Percentiles rank a stretch among this genome's conserved stretches.
Evolutionary conservation across 2,797 vertebrate species (phyloP).

Genomic region (Myotis vivesi): DNA sequence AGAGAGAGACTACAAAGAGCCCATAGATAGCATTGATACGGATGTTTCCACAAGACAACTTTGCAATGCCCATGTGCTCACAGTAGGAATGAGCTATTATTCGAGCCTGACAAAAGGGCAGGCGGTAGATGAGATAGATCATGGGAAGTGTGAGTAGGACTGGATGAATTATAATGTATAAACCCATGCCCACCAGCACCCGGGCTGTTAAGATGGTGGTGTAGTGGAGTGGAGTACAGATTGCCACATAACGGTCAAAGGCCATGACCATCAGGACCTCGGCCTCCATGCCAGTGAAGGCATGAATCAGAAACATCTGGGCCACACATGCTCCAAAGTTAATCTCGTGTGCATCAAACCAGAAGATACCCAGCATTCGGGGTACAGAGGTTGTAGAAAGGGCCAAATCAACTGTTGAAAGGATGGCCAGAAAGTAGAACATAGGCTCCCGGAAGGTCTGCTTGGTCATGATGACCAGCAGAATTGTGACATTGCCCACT

Average conservation of each 20-base stretch:
- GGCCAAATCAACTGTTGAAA: slow-evolving; percentile 78
- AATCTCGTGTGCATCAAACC: slow-evolving; percentile 76
- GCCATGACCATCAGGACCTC: slow-evolving; percentile 78
- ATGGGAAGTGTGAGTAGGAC: slow-evolving; percentile 67
- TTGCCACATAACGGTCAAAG: slow-evolving; percentile 75
- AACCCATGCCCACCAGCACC: slow-evolving; percentile 51
- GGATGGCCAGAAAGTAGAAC: slow-evolving; percentile 62
- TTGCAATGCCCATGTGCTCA: slow-evolving; percentile 83
- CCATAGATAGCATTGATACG: slow-evolving; percentile 80
- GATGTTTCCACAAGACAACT: slow-evolving; percentile 80
- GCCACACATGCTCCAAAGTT: slow-evolving; percentile 76
- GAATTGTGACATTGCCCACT: slow-evolving; percentile 50
- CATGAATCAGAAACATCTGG: slow-evolving; percentile 72
- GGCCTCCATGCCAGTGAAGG: slow-evolving; percentile 72
- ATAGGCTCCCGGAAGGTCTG: slow-evolving; percentile 58
- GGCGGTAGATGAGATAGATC: slow-evolving; percentile 74
- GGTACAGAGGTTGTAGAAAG: slow-evolving; percentile 82
- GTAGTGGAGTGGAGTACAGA: slow-evolving; percentile 52
- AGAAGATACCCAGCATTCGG: slow-evolving; percentile 81
- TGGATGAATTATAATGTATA: slow-evolving; percentile 68
- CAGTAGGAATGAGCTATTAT: slow-evolving; percentile 81
- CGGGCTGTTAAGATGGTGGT: slow-evolving; percentile 45
- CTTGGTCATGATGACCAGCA: slow-evolving; percentile 62
- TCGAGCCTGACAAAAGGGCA: slow-evolving; percentile 78
- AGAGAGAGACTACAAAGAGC: slow-evolving; percentile 46